A percentile compares a stretch with the other conserved stretches of the same genome.
phyloP scores from a whole-genome alignment of 53 echinoderm and acorn worm genomes.

The Holothuria leucospilota region DNA sequence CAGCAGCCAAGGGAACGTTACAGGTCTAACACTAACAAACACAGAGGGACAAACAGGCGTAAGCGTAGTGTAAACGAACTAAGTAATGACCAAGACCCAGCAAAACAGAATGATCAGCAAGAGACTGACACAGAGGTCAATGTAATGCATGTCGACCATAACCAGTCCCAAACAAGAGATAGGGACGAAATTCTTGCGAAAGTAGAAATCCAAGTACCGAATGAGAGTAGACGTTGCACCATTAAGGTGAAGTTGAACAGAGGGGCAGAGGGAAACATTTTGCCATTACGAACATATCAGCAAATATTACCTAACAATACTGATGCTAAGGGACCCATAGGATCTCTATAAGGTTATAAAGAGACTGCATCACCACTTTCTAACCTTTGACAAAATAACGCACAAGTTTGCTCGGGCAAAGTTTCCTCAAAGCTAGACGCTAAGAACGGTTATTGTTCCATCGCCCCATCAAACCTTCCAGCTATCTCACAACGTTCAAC shows the following conservation, averaged over 20 bases:
- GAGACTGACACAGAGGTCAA: no score
- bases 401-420: slow-evolving; percentile 55
- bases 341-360: slow-evolving; percentile 68
- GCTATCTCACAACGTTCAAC: slow-evolving; percentile 84
- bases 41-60: no score
- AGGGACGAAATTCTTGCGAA: neutral
- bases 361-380: slow-evolving; percentile 56
- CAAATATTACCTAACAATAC: slow-evolving; percentile 35
- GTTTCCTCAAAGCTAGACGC: slow-evolving; percentile 74
- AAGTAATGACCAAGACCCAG: no score
- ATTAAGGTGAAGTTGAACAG: neutral
- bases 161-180: neutral
- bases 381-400: slow-evolving; percentile 66
- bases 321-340: slow-evolving; percentile 58
- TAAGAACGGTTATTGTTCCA: slow-evolving; percentile 65
- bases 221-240: neutral
- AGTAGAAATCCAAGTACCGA: neutral
- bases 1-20: no score
- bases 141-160: neutral
- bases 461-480: slow-evolving; percentile 60
- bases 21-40: no score
- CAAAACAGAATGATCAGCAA: no score
- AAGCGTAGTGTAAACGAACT: no score
- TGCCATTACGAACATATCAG: slow-evolving; percentile 18
- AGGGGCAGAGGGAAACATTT: slow-evolving; percentile 29